Percentiles rank a stretch among this genome's conserved stretches.
Evolutionary conservation across 2,888 invertebrate genomes (phyloP).

Genomic region (Eristalis intricaria): DNA sequence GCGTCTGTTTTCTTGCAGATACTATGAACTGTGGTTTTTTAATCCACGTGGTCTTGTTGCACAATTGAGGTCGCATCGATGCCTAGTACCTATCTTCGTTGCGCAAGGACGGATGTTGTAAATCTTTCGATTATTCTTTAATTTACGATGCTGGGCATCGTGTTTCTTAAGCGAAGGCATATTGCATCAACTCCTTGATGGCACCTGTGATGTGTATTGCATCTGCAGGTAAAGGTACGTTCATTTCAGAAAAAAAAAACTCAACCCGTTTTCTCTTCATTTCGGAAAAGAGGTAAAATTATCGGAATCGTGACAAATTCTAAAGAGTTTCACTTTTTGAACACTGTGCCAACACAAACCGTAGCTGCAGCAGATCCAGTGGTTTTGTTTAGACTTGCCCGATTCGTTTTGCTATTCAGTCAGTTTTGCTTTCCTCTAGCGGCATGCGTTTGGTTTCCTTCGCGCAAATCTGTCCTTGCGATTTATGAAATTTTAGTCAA

Average conservation of each 20-base stretch:
- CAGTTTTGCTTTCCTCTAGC: no score
- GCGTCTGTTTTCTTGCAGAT: neutral
- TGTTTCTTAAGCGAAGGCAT: neutral
- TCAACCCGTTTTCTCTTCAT: slow-evolving; percentile 19
- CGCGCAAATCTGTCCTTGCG: no score
- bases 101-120: neutral
- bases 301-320: neutral
- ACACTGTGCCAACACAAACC: neutral
- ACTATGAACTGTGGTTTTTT: neutral
- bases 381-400: no score
- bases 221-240: neutral
- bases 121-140: neutral
- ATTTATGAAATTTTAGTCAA: no score
- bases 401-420: no score
- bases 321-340: neutral
- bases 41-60: neutral
- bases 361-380: neutral
- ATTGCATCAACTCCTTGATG: neutral
- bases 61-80: neutral
- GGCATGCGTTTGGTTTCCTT: no score
- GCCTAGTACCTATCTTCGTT: neutral
- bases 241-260: neutral
- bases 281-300: slow-evolving; percentile 14
- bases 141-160: neutral
- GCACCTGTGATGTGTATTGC: slow-evolving; percentile 12